Evolutionary conservation across 2,797 vertebrate genomes (phyloP).

Genomic region (Cynopterus sphinx): DNA sequence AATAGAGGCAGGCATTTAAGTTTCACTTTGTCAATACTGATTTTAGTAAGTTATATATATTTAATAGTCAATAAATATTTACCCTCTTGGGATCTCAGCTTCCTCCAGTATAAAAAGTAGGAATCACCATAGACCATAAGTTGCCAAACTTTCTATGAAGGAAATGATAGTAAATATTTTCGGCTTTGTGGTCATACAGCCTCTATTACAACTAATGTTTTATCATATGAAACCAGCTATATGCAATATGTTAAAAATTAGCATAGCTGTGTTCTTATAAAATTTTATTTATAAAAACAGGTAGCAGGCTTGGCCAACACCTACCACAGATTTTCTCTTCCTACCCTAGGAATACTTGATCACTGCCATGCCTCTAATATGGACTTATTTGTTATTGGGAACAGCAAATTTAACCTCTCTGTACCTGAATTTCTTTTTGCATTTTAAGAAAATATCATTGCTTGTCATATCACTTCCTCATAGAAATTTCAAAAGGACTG

Average conservation of each 20-base stretch:
- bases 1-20: not conserved
- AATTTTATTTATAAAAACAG: conserved; percentile 18
- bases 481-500: conserved; percentile 50
- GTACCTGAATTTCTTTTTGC: conserved; percentile 5
- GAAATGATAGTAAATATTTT: not conserved
- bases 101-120: not conserved
- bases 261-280: not conserved
- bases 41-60: not conserved
- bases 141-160: not conserved
- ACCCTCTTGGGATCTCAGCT: not conserved
- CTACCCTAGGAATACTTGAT: not conserved
- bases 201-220: not conserved
- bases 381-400: not conserved
- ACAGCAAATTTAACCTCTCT: not conserved
- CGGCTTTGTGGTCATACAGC: not conserved
- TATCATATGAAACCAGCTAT: not conserved
- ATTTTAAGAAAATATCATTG: conserved; percentile 36
- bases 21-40: not conserved
- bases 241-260: not conserved
- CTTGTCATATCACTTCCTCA: not conserved
- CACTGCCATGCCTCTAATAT: not conserved
- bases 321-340: not conserved
- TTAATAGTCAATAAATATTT: conserved; percentile 26
- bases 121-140: not conserved
- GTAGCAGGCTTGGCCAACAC: not conserved